phyloP scores from a whole-genome alignment of 2,888 invertebrate genomes.

The Ernsta delagoae region DNA sequence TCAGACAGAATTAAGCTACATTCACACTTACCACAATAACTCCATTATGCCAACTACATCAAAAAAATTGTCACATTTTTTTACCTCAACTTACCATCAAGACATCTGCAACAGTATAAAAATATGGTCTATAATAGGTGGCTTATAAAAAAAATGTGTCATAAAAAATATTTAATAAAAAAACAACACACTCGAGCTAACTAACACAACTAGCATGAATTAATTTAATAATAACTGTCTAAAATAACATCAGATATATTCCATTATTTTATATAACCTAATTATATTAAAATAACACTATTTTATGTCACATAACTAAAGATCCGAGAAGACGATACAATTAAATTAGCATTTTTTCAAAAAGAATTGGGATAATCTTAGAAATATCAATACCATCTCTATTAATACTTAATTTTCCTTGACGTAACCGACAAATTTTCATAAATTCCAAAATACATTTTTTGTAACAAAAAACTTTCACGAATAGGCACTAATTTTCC shows the following conservation, averaged over 20 bases:
- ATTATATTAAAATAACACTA: not conserved
- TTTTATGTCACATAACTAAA: not conserved
- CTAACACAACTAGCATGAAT: constrained; percentile 18
- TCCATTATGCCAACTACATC: too few species aligned
- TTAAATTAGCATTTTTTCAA: not conserved
- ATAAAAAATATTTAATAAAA: constrained; percentile 18
- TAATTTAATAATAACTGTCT: not conserved
- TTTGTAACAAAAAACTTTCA: not conserved
- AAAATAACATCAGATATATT: not conserved
- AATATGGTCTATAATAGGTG: too few species aligned
- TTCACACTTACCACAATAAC: too few species aligned
- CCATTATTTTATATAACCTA: not conserved
- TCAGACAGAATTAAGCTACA: too few species aligned
- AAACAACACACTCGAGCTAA: constrained; percentile 24
- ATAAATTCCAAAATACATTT: not conserved
- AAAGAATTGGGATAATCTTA: not conserved
- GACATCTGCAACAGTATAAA: too few species aligned
- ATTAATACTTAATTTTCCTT: not conserved
- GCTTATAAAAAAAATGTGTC: too few species aligned
- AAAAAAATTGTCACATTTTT: too few species aligned
- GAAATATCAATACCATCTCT: not conserved
- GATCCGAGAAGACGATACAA: too few species aligned
- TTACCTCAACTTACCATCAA: too few species aligned
- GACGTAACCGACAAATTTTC: not conserved
- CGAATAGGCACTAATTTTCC: not conserved